Conservation (phyloP, 2,113 vertebrate genomes). For the Odocoileus virginianus region DNA sequence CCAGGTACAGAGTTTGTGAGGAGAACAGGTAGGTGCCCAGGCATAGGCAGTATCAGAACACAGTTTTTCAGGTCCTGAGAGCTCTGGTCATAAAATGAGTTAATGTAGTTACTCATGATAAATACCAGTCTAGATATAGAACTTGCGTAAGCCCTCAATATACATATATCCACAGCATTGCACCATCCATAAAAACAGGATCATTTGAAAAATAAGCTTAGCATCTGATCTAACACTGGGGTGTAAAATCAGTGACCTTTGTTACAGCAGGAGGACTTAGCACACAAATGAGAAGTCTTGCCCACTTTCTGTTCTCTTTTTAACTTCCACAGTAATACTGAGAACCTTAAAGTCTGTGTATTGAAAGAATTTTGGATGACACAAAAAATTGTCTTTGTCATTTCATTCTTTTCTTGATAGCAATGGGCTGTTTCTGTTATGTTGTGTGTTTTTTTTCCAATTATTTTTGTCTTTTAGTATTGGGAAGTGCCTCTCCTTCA, state of each 20-base stretch:
- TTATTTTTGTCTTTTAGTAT: background rate
- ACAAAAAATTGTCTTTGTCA: background rate
- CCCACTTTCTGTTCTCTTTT: background rate
- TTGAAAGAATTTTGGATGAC: background rate
- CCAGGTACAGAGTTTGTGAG: background rate
- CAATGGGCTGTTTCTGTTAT: background rate
- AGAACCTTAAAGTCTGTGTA: background rate
- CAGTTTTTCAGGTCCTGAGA: background rate
- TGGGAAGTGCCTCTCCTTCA: background rate
- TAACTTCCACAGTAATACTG: background rate
- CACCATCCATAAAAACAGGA: slow-evolving; percentile 12
- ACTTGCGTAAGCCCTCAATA: background rate
- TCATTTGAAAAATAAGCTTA: background rate
- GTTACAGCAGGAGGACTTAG: slow-evolving; percentile 2
- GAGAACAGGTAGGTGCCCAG: background rate
- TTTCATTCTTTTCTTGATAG: background rate
- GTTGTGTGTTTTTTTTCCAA: background rate
- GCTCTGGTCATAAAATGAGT: slow-evolving; percentile 34
- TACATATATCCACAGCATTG: background rate
- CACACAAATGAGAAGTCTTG: background rate
- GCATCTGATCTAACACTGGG: background rate
- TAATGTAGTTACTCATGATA: slow-evolving; percentile 34
- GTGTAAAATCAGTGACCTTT: slow-evolving; percentile 57
- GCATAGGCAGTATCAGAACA: fast-evolving
- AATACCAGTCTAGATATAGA: background rate